phyloP scores from a whole-genome alignment of 1,140 invertebrate genomes.

The Panagrolaimus sp. region DNA sequence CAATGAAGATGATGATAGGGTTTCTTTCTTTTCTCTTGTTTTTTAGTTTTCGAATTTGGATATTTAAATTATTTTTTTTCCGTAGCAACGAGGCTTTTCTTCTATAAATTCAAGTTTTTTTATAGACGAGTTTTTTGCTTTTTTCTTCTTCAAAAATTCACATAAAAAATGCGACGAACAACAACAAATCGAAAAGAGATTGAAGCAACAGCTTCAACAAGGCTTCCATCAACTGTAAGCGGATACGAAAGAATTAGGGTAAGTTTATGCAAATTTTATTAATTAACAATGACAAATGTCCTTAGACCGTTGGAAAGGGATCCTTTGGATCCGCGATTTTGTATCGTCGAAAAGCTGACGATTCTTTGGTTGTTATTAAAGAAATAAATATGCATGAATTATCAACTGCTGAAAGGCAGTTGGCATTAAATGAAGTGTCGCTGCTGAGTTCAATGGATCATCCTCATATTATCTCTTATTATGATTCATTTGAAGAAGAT shows the following conservation, averaged over 20 bases:
- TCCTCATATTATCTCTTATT: conserved; percentile 72
- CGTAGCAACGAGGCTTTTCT: neutral
- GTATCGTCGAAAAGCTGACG: conserved; percentile 68
- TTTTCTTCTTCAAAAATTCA: neutral
- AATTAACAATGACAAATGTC: conserved; percentile 30
- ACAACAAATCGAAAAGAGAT: too few species aligned
- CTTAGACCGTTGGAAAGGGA: conserved; percentile 60
- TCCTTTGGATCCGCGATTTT: conserved; percentile 73
- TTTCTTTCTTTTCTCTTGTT: neutral
- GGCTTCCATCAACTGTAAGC: neutral
- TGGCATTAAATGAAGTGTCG: conserved; percentile 72
- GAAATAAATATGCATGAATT: conserved; percentile 73
- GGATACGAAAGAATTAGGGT: neutral
- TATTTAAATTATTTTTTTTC: neutral
- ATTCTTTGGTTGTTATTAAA: conserved; percentile 70
- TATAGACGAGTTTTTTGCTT: neutral
- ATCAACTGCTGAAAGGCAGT: conserved; percentile 67
- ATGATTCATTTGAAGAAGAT: conserved; percentile 72
- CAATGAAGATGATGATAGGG: neutral
- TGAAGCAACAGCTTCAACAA: too few species aligned
- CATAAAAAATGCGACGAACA: too few species aligned
- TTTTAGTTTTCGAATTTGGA: neutral
- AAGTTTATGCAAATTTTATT: neutral
- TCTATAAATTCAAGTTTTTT: neutral
- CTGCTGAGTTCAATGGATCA: conserved; percentile 71